A percentile compares a stretch with the other conserved stretches of the same genome.
These are phyloP conservation scores for Anneissia japonica DNA, from an alignment of 35 echinoderm and acorn worm genomes.

Conservation along the genomic window DNA sequence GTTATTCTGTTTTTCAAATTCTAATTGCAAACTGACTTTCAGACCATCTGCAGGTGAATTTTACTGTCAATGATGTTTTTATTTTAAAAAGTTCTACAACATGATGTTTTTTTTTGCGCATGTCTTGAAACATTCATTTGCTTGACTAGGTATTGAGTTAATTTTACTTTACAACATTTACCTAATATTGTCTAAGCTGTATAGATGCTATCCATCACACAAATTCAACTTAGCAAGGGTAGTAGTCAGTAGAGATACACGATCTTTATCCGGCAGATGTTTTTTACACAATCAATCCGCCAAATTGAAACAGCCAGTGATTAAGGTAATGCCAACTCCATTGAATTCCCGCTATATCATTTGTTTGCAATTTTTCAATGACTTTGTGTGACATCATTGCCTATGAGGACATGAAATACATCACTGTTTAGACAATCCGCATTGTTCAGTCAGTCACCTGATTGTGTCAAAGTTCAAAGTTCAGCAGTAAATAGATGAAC, in stretches of 20 bases:
- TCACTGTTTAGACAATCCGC: neutral
- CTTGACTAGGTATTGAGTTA: no score
- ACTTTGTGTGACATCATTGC: neutral
- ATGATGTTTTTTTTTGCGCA: no score
- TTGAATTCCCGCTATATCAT: neutral
- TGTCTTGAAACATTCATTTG: no score
- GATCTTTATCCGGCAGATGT: neutral
- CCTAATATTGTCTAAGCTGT: neutral
- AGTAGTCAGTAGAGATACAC: neutral
- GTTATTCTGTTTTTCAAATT: no score
- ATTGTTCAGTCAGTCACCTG: neutral
- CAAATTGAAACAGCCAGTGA: neutral
- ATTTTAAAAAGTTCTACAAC: no score
- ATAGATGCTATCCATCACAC: neutral
- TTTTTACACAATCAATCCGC: neutral
- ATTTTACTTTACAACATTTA: neutral
- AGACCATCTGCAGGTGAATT: no score
- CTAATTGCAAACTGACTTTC: no score
- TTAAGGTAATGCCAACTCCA: neutral
- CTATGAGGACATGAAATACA: neutral
- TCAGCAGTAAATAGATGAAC: constrained; percentile 70
- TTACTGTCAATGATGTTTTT: no score
- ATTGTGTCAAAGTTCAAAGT: constrained; percentile 21
- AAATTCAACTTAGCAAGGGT: neutral
- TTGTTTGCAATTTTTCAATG: neutral